These are phyloP conservation scores for Mesembrinibis cayennensis DNA, from an alignment of 2,113 vertebrate species.

Conservation along the genomic window DNA sequence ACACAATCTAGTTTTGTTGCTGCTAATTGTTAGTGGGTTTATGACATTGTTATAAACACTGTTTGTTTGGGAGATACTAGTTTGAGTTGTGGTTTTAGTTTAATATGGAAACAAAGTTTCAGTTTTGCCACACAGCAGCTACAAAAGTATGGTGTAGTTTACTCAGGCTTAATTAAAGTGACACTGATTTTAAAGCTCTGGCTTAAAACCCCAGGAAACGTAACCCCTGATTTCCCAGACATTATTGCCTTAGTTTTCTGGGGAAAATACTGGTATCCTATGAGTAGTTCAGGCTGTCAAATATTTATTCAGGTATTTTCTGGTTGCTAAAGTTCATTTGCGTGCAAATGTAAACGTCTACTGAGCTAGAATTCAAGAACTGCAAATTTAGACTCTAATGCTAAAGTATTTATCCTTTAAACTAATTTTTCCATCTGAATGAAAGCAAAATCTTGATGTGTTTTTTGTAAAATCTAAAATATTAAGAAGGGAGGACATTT, in stretches of 20 bases:
- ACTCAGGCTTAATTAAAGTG: not conserved
- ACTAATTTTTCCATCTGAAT: not conserved
- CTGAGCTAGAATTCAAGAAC: not conserved
- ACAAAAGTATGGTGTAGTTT: not conserved
- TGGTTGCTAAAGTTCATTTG: not conserved
- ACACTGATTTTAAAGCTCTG: not conserved
- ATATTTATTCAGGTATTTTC: not conserved
- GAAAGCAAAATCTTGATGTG: not conserved
- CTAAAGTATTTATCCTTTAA: not conserved
- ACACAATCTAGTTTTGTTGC: not conserved
- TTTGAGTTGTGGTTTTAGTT: not conserved
- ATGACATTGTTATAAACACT: not conserved
- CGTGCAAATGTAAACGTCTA: not conserved
- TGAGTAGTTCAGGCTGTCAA: not conserved
- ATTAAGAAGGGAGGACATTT: not conserved
- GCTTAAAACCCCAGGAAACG: not conserved
- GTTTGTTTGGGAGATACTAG: not conserved
- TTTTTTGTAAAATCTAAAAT: not conserved
- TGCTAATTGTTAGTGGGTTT: not conserved
- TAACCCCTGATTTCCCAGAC: not conserved
- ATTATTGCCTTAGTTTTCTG: not conserved
- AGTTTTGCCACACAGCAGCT: not conserved
- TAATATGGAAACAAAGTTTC: not conserved
- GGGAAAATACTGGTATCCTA: not conserved
- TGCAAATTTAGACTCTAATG: not conserved